phyloP scores from a whole-genome alignment of 2,113 vertebrate genomes.

The Nicator chloris region DNA sequence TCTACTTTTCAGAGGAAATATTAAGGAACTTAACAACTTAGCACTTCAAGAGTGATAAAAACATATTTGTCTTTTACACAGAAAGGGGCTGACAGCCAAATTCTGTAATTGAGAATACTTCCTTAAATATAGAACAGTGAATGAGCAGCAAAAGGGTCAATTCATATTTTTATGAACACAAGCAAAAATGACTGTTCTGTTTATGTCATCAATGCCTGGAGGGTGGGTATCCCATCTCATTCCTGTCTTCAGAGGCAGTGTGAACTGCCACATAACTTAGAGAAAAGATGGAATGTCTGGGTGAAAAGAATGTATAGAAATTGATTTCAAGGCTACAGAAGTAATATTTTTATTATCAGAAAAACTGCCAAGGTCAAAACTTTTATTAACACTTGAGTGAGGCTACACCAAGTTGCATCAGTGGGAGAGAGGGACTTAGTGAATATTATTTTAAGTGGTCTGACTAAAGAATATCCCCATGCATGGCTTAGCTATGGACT shows the following conservation, averaged over 20 bases:
- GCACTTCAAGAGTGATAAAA: constrained; percentile 46
- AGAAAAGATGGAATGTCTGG: not conserved
- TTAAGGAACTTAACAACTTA: constrained; percentile 53
- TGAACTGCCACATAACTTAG: accelerated
- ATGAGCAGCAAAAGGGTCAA: not conserved
- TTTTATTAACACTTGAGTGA: not conserved
- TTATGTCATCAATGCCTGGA: not conserved
- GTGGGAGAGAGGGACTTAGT: not conserved
- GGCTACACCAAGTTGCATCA: not conserved
- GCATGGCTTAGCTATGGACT: not conserved
- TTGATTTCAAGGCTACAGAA: not conserved
- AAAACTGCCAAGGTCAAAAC: not conserved
- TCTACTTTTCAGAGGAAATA: constrained; percentile 38
- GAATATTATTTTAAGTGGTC: not conserved
- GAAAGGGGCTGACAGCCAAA: constrained; percentile 16
- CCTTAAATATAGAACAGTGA: not conserved
- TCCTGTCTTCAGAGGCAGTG: not conserved
- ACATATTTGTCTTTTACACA: constrained; percentile 1
- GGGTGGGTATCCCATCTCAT: accelerated
- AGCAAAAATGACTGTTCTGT: not conserved
- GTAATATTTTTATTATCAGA: not conserved
- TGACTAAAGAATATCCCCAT: not conserved
- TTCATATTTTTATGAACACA: not conserved
- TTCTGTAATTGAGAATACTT: constrained; percentile 24
- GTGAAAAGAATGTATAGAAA: not conserved